Percentiles rank a stretch among this genome's conserved stretches.
Conservation (phyloP, 2,888 invertebrate genomes). For the Empis livida region DNA sequence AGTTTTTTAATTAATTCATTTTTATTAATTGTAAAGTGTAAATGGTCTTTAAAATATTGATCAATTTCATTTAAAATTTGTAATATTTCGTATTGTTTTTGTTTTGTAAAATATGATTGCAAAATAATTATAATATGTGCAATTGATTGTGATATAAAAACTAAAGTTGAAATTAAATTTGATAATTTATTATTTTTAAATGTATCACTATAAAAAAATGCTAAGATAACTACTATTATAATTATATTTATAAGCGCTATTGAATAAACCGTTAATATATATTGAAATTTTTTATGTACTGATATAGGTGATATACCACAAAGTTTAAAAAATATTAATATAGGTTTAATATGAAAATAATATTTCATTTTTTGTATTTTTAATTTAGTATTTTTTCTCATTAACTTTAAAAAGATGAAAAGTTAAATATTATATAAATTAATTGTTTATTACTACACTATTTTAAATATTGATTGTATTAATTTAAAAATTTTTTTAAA, state of each 20-base stretch:
- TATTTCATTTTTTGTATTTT: too few species aligned
- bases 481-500: too few species aligned
- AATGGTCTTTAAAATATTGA: conserved; percentile 7
- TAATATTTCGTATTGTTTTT: conserved; percentile 10
- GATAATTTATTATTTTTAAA: neutral
- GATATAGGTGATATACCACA: neutral
- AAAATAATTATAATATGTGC: conserved; percentile 17
- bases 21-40: conserved; percentile 5
- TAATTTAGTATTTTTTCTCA: too few species aligned
- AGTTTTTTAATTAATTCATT: neutral
- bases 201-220: neutral
- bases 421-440: too few species aligned
- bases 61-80: conserved; percentile 14
- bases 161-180: conserved; percentile 12
- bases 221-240: neutral
- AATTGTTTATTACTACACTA: too few species aligned
- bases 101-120: conserved; percentile 15
- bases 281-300: too few species aligned
- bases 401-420: too few species aligned
- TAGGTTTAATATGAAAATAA: too few species aligned
- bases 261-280: neutral
- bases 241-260: neutral
- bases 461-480: too few species aligned
- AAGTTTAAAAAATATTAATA: neutral
- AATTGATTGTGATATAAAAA: conserved; percentile 15